Percentiles rank a stretch among this genome's conserved stretches.
Evolutionary conservation across 2,888 invertebrate genomes (phyloP).

Genomic region (Helleia helle): DNA sequence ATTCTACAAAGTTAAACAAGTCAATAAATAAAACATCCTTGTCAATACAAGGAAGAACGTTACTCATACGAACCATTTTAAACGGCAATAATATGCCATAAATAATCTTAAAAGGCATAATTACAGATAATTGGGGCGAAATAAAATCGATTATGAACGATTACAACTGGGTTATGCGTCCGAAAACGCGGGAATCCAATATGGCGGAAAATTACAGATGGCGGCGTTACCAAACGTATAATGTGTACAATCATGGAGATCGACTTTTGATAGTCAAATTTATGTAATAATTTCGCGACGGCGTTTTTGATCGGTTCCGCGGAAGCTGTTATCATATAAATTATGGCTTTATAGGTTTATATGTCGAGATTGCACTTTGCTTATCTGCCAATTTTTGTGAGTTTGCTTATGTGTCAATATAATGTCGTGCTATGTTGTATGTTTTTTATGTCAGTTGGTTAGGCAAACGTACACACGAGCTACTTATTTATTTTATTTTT

Average conservation of each 20-base stretch:
- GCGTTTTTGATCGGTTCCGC: slow-evolving; percentile 7
- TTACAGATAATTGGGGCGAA: slow-evolving; percentile 6
- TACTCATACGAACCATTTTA: background rate
- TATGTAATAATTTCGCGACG: slow-evolving; percentile 10
- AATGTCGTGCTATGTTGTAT: too few species aligned
- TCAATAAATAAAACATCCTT: background rate
- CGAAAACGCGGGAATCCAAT: slow-evolving; percentile 18
- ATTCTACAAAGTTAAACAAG: too few species aligned
- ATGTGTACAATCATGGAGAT: slow-evolving; percentile 11
- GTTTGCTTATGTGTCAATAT: too few species aligned
- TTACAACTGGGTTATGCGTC: slow-evolving; percentile 27
- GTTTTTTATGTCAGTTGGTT: too few species aligned
- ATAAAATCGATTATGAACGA: slow-evolving; percentile 16
- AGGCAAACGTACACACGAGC: too few species aligned
- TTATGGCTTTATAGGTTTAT: too few species aligned
- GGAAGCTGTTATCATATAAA: slow-evolving; percentile 9
- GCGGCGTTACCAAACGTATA: slow-evolving; percentile 10
- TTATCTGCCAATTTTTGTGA: too few species aligned
- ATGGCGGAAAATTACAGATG: slow-evolving; percentile 27
- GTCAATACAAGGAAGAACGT: background rate
- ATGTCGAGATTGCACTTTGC: too few species aligned
- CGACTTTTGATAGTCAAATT: slow-evolving; percentile 11
- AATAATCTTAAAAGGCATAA: slow-evolving; percentile 10
- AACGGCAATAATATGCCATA: background rate
- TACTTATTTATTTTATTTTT: background rate